Percentiles rank a stretch among this genome's conserved stretches.
Conservation (phyloP, 2,113 vertebrate species). For the Oryzias melastigma region DNA sequence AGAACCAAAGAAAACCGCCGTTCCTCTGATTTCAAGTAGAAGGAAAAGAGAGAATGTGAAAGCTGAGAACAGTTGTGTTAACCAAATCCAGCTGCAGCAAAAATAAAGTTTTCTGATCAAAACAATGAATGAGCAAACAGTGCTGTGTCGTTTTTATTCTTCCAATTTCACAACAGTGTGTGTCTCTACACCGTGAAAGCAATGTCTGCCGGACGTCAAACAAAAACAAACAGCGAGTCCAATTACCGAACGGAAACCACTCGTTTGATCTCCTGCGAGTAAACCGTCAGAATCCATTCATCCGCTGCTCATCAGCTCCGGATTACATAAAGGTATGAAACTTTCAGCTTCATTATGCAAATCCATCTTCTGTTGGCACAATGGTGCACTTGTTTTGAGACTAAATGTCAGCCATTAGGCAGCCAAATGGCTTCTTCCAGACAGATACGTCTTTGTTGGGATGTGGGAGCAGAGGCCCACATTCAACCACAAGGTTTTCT, state of each 20-base stretch:
- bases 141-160: background rate
- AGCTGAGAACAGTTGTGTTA: slow-evolving; percentile 40
- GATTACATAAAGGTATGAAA: background rate
- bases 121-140: slow-evolving; percentile 75
- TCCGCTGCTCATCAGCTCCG: background rate
- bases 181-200: slow-evolving; percentile 23
- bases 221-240: too few relatives aligned
- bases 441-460: slow-evolving; percentile 60
- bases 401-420: slow-evolving; percentile 27
- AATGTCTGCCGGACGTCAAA: slow-evolving; percentile 31
- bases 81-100: slow-evolving; percentile 71
- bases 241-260: background rate
- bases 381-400: slow-evolving; percentile 35
- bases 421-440: slow-evolving; percentile 32
- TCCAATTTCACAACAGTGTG: slow-evolving; percentile 1
- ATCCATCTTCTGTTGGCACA: slow-evolving; percentile 29
- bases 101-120: slow-evolving; percentile 24
- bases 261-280: too few relatives aligned
- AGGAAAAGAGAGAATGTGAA: background rate
- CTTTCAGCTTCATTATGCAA: slow-evolving; percentile 20
- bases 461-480: slow-evolving; percentile 19
- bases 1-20: background rate
- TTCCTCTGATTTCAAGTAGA: slow-evolving; percentile 29
- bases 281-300: too few relatives aligned
- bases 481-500: background rate